Conservation (phyloP, 2,113 vertebrate species). For the Amblyornis subalaris region DNA sequence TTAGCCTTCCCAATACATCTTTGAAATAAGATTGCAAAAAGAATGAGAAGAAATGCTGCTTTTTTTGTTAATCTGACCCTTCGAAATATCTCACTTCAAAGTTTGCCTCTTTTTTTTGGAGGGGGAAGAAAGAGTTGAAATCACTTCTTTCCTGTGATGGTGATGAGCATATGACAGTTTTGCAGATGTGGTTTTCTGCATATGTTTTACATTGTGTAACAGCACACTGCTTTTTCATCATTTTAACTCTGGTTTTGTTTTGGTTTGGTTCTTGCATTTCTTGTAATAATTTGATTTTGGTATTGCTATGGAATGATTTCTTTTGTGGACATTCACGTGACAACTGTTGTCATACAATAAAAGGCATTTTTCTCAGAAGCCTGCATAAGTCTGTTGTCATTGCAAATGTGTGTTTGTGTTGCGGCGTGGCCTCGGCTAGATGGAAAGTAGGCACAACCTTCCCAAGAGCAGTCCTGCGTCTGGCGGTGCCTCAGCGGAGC, state of each 20-base stretch:
- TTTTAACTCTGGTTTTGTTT: not conserved
- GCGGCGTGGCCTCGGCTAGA: too few relatives aligned
- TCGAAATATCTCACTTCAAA: not conserved
- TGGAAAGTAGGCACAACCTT: too few relatives aligned
- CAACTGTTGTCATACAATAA: conserved; percentile 19
- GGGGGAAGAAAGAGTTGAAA: not conserved
- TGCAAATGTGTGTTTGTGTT: not conserved
- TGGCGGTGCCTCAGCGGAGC: too few relatives aligned
- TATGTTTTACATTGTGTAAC: conserved; percentile 19
- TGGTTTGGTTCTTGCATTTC: not conserved
- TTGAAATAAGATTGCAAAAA: not conserved
- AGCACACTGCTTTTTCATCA: not conserved
- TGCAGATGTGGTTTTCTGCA: not conserved
- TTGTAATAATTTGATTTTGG: not conserved
- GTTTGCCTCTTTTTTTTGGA: not conserved
- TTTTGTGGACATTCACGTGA: not conserved
- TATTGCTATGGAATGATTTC: not conserved
- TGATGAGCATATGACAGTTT: not conserved
- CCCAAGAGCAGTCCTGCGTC: too few relatives aligned
- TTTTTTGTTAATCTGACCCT: not conserved
- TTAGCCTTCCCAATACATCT: not conserved
- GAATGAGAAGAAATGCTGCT: not conserved
- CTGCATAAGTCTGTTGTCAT: not conserved
- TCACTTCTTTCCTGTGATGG: not conserved
- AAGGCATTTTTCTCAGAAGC: conserved; percentile 29